A percentile compares a stretch with the other conserved stretches of the same genome.
phyloP scores from a whole-genome alignment of 1,140 invertebrate genomes.

The Neodiprion virginianus region DNA sequence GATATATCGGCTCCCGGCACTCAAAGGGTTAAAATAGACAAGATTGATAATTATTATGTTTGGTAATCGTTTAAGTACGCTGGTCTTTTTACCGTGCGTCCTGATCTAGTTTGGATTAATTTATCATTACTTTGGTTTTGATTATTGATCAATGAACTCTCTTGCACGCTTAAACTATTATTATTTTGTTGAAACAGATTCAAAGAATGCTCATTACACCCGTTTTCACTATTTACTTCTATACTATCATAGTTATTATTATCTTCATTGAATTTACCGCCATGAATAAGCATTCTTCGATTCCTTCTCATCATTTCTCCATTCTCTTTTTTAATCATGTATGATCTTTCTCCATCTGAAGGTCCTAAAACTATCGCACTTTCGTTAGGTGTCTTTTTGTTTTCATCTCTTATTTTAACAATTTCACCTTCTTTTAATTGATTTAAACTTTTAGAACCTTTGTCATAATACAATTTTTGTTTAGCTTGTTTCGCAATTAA shows the following conservation, averaged over 20 bases:
- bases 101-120: not conserved
- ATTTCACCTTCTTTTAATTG: slow-evolving; percentile 10
- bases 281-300: not conserved
- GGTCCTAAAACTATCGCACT: not conserved
- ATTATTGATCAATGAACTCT: not conserved
- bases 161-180: not conserved
- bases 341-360: not conserved
- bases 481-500: not conserved
- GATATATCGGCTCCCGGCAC: too few relatives aligned
- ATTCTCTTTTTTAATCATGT: not conserved
- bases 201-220: not conserved
- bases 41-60: too few relatives aligned
- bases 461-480: slow-evolving; percentile 7
- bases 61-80: not conserved
- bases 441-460: slow-evolving; percentile 9
- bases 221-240: not conserved
- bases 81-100: not conserved
- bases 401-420: slow-evolving; percentile 15
- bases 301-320: not conserved
- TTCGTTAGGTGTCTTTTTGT: not conserved
- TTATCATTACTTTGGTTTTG: not conserved
- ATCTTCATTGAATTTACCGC: not conserved
- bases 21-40: too few relatives aligned
- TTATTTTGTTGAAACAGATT: not conserved
- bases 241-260: not conserved